Conservation (phyloP, 2,797 vertebrate genomes). For the Mormyrus proboscirostris region DNA sequence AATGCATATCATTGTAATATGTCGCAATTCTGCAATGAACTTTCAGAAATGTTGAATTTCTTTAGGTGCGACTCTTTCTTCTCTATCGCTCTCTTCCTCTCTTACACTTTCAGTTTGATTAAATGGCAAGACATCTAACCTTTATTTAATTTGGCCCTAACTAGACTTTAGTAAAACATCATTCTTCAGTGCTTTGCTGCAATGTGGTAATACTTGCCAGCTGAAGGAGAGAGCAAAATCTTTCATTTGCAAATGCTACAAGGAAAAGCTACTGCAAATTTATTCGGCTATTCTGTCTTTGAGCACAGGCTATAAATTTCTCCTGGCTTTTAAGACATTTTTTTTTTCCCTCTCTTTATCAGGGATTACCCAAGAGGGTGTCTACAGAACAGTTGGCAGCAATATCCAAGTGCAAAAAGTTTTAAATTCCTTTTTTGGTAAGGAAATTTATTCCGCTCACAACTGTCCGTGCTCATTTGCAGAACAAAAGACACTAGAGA, state of each 20-base stretch:
- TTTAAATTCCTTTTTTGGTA: conserved; percentile 92
- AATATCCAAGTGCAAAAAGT: conserved; percentile 98
- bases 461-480: conserved; percentile 14
- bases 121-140: not conserved
- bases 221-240: conserved; percentile 7
- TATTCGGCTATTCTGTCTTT: not conserved
- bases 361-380: conserved; percentile 83
- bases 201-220: conserved; percentile 9
- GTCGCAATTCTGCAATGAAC: not conserved
- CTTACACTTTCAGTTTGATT: not conserved
- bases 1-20: not conserved
- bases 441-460: conserved; percentile 45
- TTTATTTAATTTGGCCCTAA: conserved; percentile 10
- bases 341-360: conserved; percentile 17
- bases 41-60: not conserved
- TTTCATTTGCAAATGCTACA: conserved; percentile 18
- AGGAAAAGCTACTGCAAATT: conserved; percentile 26
- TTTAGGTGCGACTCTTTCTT: not conserved
- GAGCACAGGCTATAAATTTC: conserved; percentile 44
- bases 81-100: not conserved
- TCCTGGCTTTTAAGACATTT: conserved; percentile 34
- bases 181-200: not conserved
- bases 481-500: not conserved
- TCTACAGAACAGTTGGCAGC: conserved; percentile 94
- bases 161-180: not conserved